These are phyloP conservation scores for Rhea pennata DNA, from an alignment of 2,113 vertebrate species.

Conservation along the genomic window DNA sequence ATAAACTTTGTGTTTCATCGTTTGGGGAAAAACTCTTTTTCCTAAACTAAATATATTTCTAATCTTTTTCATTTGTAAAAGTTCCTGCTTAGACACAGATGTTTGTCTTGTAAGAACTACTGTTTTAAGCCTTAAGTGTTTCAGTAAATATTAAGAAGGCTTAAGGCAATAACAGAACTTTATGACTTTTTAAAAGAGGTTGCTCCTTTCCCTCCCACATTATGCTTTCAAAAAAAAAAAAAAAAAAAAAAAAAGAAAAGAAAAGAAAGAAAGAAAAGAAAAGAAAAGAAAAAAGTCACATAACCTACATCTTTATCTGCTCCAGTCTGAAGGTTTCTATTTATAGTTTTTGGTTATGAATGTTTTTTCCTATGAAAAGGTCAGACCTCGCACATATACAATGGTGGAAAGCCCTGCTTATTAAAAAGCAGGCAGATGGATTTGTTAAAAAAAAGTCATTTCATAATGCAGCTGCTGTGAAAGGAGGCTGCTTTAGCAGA, in stretches of 20 bases:
- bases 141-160: constrained; percentile 54
- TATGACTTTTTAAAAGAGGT: constrained; percentile 49
- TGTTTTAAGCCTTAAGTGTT: constrained; percentile 41
- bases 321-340: constrained; percentile 76
- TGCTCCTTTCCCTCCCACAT: constrained; percentile 47
- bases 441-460: constrained; percentile 67
- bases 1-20: not conserved
- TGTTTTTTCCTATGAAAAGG: constrained; percentile 83
- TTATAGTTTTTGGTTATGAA: constrained; percentile 82
- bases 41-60: constrained; percentile 10
- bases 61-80: constrained; percentile 8
- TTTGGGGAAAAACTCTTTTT: constrained; percentile 11
- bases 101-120: not conserved
- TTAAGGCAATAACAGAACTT: constrained; percentile 44
- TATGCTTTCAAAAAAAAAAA: not conserved
- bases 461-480: constrained; percentile 56
- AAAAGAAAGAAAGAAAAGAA: not conserved
- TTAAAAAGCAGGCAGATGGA: constrained; percentile 70
- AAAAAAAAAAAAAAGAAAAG: not conserved
- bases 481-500: constrained; percentile 54
- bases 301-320: constrained; percentile 80
- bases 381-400: constrained; percentile 74
- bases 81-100: not conserved
- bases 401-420: constrained; percentile 66
- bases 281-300: constrained; percentile 39